Evolutionary conservation across 2,888 invertebrate species (phyloP).

Genomic region (Heteropelma amictum): DNA sequence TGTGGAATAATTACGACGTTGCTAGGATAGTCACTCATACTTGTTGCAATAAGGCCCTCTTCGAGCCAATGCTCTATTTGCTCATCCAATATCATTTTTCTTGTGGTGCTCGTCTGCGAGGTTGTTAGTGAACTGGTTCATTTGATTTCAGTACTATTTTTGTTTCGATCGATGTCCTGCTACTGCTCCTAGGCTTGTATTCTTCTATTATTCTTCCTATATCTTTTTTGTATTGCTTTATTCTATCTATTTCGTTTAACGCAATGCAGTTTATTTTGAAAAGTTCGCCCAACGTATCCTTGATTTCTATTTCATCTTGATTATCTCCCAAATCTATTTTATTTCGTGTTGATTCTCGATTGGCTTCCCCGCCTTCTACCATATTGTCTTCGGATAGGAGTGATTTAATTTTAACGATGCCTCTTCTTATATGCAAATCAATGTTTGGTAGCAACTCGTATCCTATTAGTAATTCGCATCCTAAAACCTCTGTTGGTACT

Average conservation of each 20-base stretch:
- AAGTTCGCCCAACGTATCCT: no score
- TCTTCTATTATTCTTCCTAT: constrained; percentile 28
- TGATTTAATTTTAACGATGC: no score
- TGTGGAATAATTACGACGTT: constrained; percentile 57
- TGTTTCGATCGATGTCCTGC: constrained; percentile 57
- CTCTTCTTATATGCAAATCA: no score
- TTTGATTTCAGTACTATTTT: no score
- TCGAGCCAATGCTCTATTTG: constrained; percentile 61
- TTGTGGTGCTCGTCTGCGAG: constrained; percentile 23
- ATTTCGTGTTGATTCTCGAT: no score
- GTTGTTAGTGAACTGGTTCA: constrained; percentile 45
- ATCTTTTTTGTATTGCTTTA: not conserved
- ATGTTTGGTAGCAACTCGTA: no score
- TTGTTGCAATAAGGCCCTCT: constrained; percentile 51
- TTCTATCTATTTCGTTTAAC: not conserved
- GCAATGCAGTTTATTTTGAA: constrained; percentile 18
- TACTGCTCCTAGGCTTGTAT: constrained; percentile 37
- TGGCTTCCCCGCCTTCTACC: no score
- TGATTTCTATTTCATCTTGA: no score
- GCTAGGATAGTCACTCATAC: constrained; percentile 53
- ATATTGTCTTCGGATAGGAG: no score
- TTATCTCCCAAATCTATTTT: no score
- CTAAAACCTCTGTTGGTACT: no score
- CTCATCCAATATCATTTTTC: constrained; percentile 52
- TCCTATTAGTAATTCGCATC: no score